Base-by-base conservation (phyloP, 64 coral and sea anemone species). In the Cladopsammia gracilis region DNA sequence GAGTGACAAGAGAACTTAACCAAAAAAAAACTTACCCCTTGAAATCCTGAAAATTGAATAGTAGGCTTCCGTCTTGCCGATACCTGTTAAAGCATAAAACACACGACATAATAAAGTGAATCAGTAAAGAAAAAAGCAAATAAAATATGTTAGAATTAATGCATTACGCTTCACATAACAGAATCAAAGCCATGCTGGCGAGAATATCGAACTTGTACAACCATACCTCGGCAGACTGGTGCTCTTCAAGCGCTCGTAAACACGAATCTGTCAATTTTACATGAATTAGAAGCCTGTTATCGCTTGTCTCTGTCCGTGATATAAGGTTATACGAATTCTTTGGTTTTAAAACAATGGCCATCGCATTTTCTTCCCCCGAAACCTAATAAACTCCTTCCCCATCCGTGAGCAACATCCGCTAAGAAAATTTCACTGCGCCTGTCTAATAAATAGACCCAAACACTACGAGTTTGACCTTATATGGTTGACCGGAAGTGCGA, bases 261-360 rank as follows among this genome's bases (percentile, higher is more conserved):
- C 96, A 98, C 2, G 96, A 98, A 76, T 98, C 96, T 13, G 96
- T 98, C 44, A 98, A 51, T 90, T 98, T 98, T 42, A 98, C 96
- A 66, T 98, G 96, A 70, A 91, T 57, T 61, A 98, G 71, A 49
- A 94, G 73, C 48, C 91, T 98, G 5, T 94, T 70, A 62, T 94
- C 53, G 54, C 23, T 76, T 68, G 91, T 88, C 23, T 90, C 83
- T 75, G 77, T 64, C 86, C 67, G 86, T 70, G 96, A 98, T 73
- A 98, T 83, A 49, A 98, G 92, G 79, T 94, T 94, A 79, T 98
- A 98, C 10, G 43, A 82, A 73, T 87, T 82, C 20, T 98, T 98
- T 13, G 96, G 92, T 74, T 91, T 75, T 68, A 98, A 56, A 84
- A 86, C 64, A 84, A 94, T 91, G 64, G 92, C 96, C 96, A 98